Conservation (phyloP, 2,113 vertebrate species). For the Dissostichus mawsoni region DNA sequence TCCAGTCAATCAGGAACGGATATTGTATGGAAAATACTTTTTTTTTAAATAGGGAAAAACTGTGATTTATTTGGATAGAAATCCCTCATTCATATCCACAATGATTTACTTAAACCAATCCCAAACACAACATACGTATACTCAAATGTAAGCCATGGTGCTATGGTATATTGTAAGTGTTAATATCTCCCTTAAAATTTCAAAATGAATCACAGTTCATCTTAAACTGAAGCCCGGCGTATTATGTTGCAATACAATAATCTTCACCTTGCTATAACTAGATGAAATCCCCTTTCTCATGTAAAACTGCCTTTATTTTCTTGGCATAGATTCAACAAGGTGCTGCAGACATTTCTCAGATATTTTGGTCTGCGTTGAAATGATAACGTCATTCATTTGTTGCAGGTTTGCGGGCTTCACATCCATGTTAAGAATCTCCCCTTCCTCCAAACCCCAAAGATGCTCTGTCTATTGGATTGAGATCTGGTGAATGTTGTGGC, state of each 20-base stretch:
- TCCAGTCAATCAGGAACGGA: not conserved
- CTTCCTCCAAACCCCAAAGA: too few relatives aligned
- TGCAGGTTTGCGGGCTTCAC: too few relatives aligned
- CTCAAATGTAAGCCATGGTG: not conserved
- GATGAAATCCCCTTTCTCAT: too few relatives aligned
- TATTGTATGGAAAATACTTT: not conserved
- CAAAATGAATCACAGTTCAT: not conserved
- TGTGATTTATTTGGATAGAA: not conserved
- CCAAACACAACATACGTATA: not conserved
- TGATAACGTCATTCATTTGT: too few relatives aligned
- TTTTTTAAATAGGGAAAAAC: not conserved
- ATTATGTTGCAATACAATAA: conserved; percentile 13
- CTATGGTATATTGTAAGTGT: not conserved
- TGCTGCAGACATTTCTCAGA: too few relatives aligned
- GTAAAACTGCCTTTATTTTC: too few relatives aligned
- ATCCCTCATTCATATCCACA: not conserved
- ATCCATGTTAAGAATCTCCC: too few relatives aligned
- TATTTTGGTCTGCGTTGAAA: too few relatives aligned
- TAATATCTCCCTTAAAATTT: not conserved
- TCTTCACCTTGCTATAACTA: too few relatives aligned
- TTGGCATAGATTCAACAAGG: too few relatives aligned
- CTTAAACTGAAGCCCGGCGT: not conserved
- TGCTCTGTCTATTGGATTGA: too few relatives aligned
- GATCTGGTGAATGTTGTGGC: too few relatives aligned
- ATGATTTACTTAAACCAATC: not conserved